Percentiles rank a stretch among this genome's conserved stretches.
phyloP scores from a whole-genome alignment of 2,113 vertebrate species.

The Uria aalge region DNA sequence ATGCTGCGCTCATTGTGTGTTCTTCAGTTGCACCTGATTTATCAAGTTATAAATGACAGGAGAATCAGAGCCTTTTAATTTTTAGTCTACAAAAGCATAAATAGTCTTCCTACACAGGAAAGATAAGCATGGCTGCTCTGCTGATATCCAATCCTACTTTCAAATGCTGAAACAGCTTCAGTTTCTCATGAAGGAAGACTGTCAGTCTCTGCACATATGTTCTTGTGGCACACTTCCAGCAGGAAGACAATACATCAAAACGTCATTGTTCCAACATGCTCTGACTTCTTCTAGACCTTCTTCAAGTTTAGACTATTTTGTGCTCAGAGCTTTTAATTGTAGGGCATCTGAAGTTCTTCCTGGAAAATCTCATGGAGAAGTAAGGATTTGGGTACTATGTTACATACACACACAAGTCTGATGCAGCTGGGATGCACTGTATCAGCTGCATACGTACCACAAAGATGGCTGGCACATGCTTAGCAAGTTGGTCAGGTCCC shows the following conservation, averaged over 20 bases:
- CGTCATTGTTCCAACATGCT: not conserved
- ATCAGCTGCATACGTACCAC: not conserved
- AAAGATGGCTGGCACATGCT: not conserved
- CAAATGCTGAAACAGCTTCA: not conserved
- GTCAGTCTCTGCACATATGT: not conserved
- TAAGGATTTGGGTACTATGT: not conserved
- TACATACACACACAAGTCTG: not conserved
- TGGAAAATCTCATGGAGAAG: not conserved
- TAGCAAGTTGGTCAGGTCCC: not conserved
- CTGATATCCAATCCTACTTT: not conserved
- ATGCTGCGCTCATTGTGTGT: not conserved
- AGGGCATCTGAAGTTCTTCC: not conserved
- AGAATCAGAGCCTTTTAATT: not conserved
- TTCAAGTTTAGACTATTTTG: not conserved
- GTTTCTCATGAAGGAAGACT: not conserved
- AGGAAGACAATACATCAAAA: not conserved
- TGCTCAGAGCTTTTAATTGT: not conserved
- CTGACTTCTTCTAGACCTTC: not conserved
- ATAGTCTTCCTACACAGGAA: not conserved
- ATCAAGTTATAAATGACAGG: not conserved
- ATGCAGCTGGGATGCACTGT: not conserved
- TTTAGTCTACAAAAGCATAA: not conserved
- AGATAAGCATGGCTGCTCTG: not conserved
- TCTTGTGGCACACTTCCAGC: not conserved
- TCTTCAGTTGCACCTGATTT: not conserved